These are phyloP conservation scores for Drosophila atroscutellata DNA, from an alignment of 2,888 invertebrate species.

Conservation along the genomic window DNA sequence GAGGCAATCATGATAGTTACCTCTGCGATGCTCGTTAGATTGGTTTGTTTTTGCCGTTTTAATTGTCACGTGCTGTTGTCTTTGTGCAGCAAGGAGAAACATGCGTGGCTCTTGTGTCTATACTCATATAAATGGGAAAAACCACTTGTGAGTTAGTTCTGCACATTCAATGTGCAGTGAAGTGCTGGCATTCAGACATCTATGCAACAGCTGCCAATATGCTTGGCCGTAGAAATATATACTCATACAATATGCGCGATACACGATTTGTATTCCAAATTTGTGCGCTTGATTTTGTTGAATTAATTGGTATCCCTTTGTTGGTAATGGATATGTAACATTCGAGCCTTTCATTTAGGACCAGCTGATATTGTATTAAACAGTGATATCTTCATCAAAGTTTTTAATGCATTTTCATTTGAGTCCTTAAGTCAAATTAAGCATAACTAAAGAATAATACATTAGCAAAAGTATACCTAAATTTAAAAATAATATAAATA, in stretches of 20 bases:
- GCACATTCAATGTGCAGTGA: conserved; percentile 68
- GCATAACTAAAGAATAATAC: neutral
- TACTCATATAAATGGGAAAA: conserved; percentile 2
- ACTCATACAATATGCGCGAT: neutral
- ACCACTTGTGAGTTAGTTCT: conserved; percentile 61
- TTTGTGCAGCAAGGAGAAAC: conserved; percentile 57
- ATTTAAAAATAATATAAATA: neutral
- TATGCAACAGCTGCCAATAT: conserved; percentile 42
- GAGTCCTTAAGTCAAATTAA: neutral
- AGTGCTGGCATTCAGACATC: conserved; percentile 48
- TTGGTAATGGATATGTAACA: neutral
- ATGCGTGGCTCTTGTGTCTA: neutral
- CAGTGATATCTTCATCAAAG: neutral
- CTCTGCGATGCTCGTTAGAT: conserved; percentile 52
- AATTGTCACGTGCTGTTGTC: conserved; percentile 59
- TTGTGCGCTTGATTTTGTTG: neutral
- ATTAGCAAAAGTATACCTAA: neutral
- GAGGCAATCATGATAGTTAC: conserved; percentile 29
- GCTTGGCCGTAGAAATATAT: conserved; percentile 6
- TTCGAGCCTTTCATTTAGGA: neutral
- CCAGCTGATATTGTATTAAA: neutral
- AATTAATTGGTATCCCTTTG: conserved; percentile 48
- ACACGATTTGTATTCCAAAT: conserved; percentile 1
- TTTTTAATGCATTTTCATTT: neutral
- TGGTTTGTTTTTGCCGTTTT: conserved; percentile 44